phyloP scores from a whole-genome alignment of 2,113 vertebrate genomes.

The Rhinolophus ferrumequinum region DNA sequence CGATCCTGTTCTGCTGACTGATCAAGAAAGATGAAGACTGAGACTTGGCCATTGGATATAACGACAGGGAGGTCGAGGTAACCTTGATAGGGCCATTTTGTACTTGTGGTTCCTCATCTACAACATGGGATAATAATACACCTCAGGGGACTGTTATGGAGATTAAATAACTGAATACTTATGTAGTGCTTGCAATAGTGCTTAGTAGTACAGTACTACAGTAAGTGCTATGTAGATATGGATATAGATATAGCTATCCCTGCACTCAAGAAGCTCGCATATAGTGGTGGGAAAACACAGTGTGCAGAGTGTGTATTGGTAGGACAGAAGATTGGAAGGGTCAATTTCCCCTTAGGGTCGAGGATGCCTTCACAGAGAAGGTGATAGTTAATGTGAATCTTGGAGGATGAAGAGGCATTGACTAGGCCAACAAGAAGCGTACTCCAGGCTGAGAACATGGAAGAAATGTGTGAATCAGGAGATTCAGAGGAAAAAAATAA shows the following conservation, averaged over 20 bases:
- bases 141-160: neutral
- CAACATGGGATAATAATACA: neutral
- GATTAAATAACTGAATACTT: constrained; percentile 24
- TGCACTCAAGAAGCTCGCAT: neutral
- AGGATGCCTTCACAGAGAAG: neutral
- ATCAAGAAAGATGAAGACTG: neutral
- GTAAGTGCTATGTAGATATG: neutral
- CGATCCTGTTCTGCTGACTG: neutral
- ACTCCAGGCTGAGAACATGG: neutral
- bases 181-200: neutral
- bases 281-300: neutral
- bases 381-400: neutral
- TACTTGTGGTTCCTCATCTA: neutral
- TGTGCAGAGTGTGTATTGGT: neutral
- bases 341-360: neutral
- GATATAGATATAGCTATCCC: neutral
- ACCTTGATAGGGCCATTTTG: neutral
- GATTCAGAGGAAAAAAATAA: constrained; percentile 52
- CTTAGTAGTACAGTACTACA: neutral
- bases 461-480: constrained; percentile 32
- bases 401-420: neutral
- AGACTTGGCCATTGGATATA: neutral
- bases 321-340: neutral
- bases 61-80: neutral
- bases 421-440: constrained; percentile 22